Base-by-base conservation (phyloP, 2,113 vertebrate species). In the Thunnus maccoyii region DNA sequence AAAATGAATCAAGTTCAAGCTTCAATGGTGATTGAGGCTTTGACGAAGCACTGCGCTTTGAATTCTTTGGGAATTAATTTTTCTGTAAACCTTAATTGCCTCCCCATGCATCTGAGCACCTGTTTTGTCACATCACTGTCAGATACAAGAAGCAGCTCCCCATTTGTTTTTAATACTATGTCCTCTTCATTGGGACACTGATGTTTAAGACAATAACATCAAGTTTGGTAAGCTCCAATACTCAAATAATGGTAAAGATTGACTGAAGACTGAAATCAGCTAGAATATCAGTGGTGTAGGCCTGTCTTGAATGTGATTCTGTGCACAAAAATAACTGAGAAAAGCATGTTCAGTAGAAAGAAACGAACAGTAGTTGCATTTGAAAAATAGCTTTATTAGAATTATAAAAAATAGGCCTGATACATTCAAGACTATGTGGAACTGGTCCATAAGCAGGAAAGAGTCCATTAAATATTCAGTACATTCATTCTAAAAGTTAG, bases 301-400 rank as follows among this genome's bases (percentile, higher is more conserved):
- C 32, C 16, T 3, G n/a, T 36, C 10, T 48, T 52, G 7, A 47
- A 63, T 52, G 46, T 27, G 22, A 12, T 58, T 10, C 1, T 3
- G 5, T 41, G 17, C 18, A 32, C 3, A 56, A 54, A 71, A 4
- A 52, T 2, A 15, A 16, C 6, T 48, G 18, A 64, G 14, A 46
- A 56, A 84, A 27, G 3, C 27, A 75, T 4, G 16, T 27, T 64
- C 10, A 77, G 61, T 14, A 48, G 14, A 3, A 5, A 65, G 3
- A 57, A 73, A 69, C 57, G 10, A 81, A 73, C 61, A 80, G 41
- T 20, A 68, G 18, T 7, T 88, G 76, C 84, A 69, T 74, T 84
- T 89, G 73, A 91, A 91, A 92, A 92, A 92, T 87, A 60, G 32
- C 41, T 94, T 95, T 94, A 94, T 90, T 92, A 60, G n/a, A 85